phyloP scores from a whole-genome alignment of 2,797 vertebrate species.

The Trichosurus vulpecula region DNA sequence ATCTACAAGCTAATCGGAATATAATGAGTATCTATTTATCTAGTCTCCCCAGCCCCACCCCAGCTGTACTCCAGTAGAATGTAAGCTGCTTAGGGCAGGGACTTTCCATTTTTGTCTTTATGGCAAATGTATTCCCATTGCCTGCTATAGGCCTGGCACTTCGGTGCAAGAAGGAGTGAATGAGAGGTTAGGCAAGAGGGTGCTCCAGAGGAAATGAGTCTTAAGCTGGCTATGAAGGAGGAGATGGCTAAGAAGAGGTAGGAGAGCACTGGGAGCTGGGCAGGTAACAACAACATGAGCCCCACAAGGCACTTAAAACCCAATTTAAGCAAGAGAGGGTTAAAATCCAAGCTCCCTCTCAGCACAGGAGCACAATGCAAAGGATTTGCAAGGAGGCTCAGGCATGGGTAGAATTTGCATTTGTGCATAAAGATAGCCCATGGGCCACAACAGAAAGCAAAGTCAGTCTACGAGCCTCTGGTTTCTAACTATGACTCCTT shows the following conservation, averaged over 20 bases:
- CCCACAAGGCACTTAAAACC: neutral
- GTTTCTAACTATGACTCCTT: neutral
- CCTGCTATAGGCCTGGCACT: neutral
- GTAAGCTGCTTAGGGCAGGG: neutral
- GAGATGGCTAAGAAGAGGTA: neutral
- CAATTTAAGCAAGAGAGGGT: neutral
- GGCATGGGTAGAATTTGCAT: neutral
- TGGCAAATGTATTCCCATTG: neutral
- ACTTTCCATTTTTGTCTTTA: neutral
- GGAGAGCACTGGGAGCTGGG: neutral
- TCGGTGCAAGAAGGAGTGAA: neutral
- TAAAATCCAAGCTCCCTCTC: neutral
- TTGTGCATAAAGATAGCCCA: neutral
- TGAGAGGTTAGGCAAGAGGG: neutral
- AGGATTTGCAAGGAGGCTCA: neutral
- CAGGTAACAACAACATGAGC: neutral
- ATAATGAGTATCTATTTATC: neutral
- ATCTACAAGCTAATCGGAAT: neutral
- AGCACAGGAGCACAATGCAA: no score
- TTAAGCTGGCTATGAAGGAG: neutral
- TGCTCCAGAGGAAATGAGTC: neutral
- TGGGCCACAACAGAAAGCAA: neutral
- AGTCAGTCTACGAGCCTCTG: neutral
- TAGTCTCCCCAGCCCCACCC: fast-evolving
- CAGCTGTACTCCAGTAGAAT: neutral